phyloP scores from a whole-genome alignment of 2,888 invertebrate species.

The Epinotia bilunana region DNA sequence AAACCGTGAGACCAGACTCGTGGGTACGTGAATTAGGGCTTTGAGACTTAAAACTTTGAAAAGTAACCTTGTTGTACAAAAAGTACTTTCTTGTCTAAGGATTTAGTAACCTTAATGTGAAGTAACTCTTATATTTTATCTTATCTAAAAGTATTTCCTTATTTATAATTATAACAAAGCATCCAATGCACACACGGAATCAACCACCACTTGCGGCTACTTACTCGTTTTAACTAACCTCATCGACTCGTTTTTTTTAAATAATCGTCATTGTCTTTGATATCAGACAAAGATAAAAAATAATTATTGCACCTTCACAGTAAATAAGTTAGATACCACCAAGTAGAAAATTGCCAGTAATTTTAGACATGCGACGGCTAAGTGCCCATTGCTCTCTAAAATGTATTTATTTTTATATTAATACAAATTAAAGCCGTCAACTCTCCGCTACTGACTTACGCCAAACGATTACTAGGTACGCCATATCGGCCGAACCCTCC shows the following conservation, averaged over 20 bases:
- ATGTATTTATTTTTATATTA: not conserved
- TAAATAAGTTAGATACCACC: too few species aligned
- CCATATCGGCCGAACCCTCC: slow-evolving; percentile 24
- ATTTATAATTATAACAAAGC: not conserved
- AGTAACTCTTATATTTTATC: not conserved
- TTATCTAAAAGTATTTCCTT: not conserved
- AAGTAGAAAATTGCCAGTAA: too few species aligned
- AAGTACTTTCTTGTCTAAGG: not conserved
- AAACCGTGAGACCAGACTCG: slow-evolving; percentile 12
- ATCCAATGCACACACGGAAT: too few species aligned
- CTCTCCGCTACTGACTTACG: slow-evolving; percentile 17
- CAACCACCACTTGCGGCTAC: too few species aligned
- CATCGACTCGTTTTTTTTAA: not conserved
- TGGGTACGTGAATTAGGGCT: too few species aligned
- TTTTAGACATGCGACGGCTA: too few species aligned
- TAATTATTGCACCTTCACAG: too few species aligned
- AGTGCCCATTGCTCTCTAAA: too few species aligned
- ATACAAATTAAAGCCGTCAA: not conserved
- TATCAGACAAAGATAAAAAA: not conserved
- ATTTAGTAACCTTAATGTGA: not conserved
- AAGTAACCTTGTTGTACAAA: not conserved
- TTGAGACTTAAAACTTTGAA: too few species aligned
- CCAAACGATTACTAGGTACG: slow-evolving; percentile 12
- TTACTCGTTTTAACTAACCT: not conserved
- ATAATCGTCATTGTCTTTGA: not conserved